Conservation (phyloP, 2,113 vertebrate genomes). For the Ranitomeya imitator region DNA sequence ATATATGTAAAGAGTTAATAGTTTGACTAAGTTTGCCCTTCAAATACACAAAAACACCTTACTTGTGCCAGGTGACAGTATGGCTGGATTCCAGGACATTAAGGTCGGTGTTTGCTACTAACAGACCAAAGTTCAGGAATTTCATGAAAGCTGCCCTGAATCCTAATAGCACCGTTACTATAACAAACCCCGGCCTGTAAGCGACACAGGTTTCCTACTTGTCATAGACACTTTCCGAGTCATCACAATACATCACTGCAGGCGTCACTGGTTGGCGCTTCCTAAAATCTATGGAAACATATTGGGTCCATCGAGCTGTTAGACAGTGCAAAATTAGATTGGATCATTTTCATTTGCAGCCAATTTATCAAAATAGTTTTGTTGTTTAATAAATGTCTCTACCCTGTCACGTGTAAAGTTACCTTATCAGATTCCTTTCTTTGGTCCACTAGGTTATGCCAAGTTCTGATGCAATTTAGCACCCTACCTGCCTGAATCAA, state of each 20-base stretch:
- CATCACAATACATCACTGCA: neutral
- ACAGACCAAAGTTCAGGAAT: slow-evolving; percentile 48
- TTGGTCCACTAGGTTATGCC: too few species aligned
- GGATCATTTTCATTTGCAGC: too few species aligned
- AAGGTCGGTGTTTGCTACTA: slow-evolving; percentile 27
- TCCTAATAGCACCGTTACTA: neutral
- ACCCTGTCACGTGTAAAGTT: too few species aligned
- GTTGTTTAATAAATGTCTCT: too few species aligned
- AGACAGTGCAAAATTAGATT: too few species aligned
- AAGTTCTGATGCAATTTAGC: too few species aligned
- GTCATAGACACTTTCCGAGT: neutral
- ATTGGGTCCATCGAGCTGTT: too few species aligned
- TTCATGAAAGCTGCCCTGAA: slow-evolving; percentile 1
- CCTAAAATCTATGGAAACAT: neutral
- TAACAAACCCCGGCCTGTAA: neutral
- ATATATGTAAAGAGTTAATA: neutral
- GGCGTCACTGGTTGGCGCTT: neutral
- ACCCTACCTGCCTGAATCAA: too few species aligned
- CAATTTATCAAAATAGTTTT: too few species aligned
- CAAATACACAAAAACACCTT: slow-evolving; percentile 29
- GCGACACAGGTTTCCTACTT: neutral
- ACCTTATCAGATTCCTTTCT: too few species aligned
- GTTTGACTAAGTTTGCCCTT: neutral
- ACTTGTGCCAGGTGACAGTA: slow-evolving; percentile 39
- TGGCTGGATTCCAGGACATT: slow-evolving; percentile 6